These are phyloP conservation scores for Leptura quadrifasciata DNA, from an alignment of 2,888 invertebrate species.

Conservation along the genomic window DNA sequence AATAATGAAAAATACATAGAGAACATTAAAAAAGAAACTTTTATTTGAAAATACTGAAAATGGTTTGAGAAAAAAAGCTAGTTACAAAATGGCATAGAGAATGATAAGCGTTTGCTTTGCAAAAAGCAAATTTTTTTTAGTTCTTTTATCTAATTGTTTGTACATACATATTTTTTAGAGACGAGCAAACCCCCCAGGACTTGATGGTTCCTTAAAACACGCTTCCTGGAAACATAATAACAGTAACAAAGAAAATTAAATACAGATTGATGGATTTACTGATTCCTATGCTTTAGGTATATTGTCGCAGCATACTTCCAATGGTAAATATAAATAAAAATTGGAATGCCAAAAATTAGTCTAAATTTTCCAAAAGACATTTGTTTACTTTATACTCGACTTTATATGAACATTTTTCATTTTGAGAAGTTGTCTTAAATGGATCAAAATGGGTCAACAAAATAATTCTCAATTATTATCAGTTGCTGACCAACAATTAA, in stretches of 20 bases:
- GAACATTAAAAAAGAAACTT: background rate
- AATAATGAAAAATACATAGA: too few species aligned
- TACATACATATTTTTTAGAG: conserved; percentile 2
- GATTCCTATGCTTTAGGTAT: background rate
- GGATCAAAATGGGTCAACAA: background rate
- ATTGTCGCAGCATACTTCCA: background rate
- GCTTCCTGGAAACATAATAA: background rate
- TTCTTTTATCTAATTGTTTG: background rate
- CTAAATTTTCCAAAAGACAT: background rate
- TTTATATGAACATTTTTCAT: background rate
- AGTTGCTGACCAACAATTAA: background rate
- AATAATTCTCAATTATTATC: background rate
- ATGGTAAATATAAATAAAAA: conserved; percentile 1
- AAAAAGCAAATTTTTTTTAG: background rate
- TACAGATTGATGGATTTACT: conserved; percentile 15
- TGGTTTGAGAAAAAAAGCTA: background rate
- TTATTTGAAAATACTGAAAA: background rate
- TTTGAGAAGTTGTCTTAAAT: background rate
- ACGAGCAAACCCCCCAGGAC: background rate
- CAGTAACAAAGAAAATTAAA: conserved; percentile 2
- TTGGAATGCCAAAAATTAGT: conserved; percentile 8
- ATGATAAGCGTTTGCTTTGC: background rate
- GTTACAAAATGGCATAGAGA: background rate
- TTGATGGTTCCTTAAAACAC: conserved; percentile 4
- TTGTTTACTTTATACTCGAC: background rate